Conservation (phyloP, 1,140 invertebrate species). For the Leptinotarsa undecemlineata region DNA sequence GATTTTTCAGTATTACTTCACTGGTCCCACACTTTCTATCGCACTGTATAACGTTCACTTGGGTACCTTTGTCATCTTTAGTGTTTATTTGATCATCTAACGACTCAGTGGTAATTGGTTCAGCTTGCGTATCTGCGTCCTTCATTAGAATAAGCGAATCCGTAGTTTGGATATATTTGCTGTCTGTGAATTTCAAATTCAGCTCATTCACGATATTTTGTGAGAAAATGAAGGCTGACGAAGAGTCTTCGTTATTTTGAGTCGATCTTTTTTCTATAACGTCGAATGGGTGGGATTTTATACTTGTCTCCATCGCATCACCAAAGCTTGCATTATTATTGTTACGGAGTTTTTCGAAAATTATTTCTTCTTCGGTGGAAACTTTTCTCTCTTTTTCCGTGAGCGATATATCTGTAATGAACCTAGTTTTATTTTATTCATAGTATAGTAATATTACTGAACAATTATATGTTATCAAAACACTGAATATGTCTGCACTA, state of each 20-base stretch:
- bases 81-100: neutral
- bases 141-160: neutral
- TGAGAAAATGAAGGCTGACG: neutral
- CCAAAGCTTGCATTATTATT: neutral
- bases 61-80: neutral
- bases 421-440: neutral
- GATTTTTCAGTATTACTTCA: conserved; percentile 31
- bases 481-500: no score
- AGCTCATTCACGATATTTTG: neutral
- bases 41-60: neutral
- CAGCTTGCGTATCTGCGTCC: conserved; percentile 4
- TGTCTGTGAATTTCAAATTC: neutral
- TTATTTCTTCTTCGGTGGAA: conserved; percentile 12
- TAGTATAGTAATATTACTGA: neutral
- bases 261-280: neutral
- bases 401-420: neutral
- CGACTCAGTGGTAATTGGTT: neutral
- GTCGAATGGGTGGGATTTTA: neutral
- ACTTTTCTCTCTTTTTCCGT: conserved; percentile 11
- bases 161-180: neutral
- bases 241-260: neutral
- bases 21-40: conserved; percentile 15
- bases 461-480: neutral
- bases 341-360: conserved; percentile 7
- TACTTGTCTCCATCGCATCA: neutral